Evolutionary conservation across 2,888 invertebrate species (phyloP), one percentile per base, ranked within the genome.

Genomic region (Macrophya alboannulata): DNA sequence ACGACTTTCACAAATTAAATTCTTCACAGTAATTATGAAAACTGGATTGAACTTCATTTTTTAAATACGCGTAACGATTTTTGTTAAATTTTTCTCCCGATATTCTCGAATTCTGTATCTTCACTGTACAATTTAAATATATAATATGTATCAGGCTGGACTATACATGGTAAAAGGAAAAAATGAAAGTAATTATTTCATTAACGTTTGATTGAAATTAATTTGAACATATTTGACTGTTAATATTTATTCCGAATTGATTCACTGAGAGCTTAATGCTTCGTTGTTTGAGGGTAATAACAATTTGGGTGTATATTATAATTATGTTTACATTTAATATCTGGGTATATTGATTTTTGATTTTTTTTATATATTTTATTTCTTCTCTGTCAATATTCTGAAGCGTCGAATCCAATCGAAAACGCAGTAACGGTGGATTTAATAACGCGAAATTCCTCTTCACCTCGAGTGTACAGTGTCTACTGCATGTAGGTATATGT

Each of bases 371-470:
- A 31, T 31, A 31, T 12, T 48, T 48, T 48, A 8, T 62, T 76
- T 21, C 48, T 48, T 76, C 25, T 76, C 76, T 15, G 51, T 12
- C 76, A 76, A 76, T 76, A 71, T 17, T 9, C 48, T 4, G 76
- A 21, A 48, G 74, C 48, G 21, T 76, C 25, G 76, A 76, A 76
- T 76, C 25, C 12, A 76, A 76, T 51, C 48, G 76, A 15, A 45
- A 45, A 76, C 48, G 21, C 48, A 17, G 71, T 71, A 71, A 71
- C 31, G 48, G 25, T 40, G 48, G 31, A 51, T 48, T 76, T 51
- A 76, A 76, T 76, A 76, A 76, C 76, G 76, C 25, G 12, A 48
- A 43, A 76, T 76, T 76, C 25, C 76, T 45, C 51, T 45, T 48
- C 76, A 76, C 76, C 21, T 48, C 76, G 31, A 76, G 31, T 51